Evolutionary conservation across 2,888 invertebrate genomes (phyloP), one percentile per base, ranked within the genome.

Genomic region (Apodemia duryi): DNA sequence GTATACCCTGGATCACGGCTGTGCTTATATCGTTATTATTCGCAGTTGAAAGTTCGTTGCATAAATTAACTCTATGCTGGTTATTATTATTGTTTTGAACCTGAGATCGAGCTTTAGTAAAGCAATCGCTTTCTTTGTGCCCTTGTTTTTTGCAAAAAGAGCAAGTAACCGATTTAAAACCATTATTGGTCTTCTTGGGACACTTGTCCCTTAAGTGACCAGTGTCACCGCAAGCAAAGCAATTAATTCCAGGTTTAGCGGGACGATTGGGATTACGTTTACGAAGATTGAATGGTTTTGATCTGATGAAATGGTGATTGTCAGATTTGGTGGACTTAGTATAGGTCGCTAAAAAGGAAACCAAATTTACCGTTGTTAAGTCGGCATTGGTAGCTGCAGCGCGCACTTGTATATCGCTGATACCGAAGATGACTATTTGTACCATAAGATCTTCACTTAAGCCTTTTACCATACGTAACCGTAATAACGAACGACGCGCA

Each of bases 321-420:
- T 46, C 46, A 46, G 13, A 46, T 46, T 13, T 46, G 46, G 46
- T 46, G 13, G 60, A 29, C 38, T 62, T n/a, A n/a, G n/a, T 29
- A 6, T 62, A 62, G 13, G 46, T 62, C 10, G 49, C 43, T 46
- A 62, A 41, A 13, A 43, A 65, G 9, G 61, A 21, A 10, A 65
- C 62, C 5, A 62, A 28, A 62, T 52, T 43, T n/a, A 52, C 52
- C 21, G 61, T 35, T 35, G 29, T 28, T 52, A 65, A 52, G 7
- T 21, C 21, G 9, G 61, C 61, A 28, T 65, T 65, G 21, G 65
- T 65, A n/a, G 61, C 62, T 29, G 65, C 65, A 6, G 65, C 65
- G 6, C 62, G 46, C 7, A 65, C 51, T 28, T 65, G 52, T 28
- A 52, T 61, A 32, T 65, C 65, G 5, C 51, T 52, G 35, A 62